A percentile compares a stretch with the other conserved stretches of the same genome.
Evolutionary conservation across 1,140 invertebrate genomes (phyloP).

Genomic region (Bombus superbus): DNA sequence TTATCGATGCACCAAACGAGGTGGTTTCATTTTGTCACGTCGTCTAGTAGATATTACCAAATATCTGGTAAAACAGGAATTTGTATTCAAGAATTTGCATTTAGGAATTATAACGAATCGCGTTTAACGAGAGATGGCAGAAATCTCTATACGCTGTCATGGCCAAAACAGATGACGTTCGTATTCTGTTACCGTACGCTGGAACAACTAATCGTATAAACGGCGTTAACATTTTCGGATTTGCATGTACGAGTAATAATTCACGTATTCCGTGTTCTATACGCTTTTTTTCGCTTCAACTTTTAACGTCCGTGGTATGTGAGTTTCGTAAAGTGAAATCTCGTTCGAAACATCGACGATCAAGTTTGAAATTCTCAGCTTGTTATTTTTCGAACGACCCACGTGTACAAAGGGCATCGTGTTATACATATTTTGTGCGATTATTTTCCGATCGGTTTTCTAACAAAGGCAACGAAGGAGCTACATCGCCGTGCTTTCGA

Average conservation of each 20-base stretch:
- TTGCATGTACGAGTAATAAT: background rate
- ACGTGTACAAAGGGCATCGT: too few relatives aligned
- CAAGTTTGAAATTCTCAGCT: background rate
- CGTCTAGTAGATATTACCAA: background rate
- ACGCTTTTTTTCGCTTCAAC: background rate
- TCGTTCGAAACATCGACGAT: background rate
- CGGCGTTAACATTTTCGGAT: background rate
- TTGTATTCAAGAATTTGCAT: slow-evolving; percentile 28
- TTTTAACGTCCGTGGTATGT: background rate
- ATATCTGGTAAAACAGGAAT: background rate
- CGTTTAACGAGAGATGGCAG: background rate
- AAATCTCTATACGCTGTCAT: background rate
- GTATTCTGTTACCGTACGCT: background rate
- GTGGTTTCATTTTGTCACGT: background rate
- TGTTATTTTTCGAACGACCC: background rate
- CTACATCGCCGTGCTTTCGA: too few relatives aligned
- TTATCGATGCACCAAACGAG: background rate
- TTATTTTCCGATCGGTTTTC: too few relatives aligned
- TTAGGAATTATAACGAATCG: slow-evolving; percentile 10
- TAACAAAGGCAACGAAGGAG: too few relatives aligned
- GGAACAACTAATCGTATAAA: background rate
- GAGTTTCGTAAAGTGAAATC: background rate
- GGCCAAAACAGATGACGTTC: background rate
- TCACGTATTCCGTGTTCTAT: background rate
- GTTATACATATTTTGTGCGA: too few relatives aligned